Conservation (phyloP, 2,888 invertebrate genomes). For the Apamea crenata region DNA sequence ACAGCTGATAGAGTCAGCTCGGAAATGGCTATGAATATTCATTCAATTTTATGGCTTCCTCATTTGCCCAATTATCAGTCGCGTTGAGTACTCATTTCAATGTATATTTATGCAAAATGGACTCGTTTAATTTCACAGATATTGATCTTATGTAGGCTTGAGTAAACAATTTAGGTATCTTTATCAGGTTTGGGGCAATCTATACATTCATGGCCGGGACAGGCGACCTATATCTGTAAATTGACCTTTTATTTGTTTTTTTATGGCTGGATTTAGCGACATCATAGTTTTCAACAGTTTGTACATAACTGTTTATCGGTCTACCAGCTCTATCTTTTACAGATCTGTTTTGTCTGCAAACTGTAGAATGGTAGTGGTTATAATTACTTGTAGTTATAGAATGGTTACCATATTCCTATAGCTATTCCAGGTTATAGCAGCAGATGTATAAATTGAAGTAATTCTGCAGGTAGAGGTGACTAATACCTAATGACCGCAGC, state of each 20-base stretch:
- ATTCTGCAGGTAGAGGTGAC: slow-evolving; percentile 52
- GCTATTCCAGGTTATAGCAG: slow-evolving; percentile 35
- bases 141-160: slow-evolving; percentile 40
- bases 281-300: background rate
- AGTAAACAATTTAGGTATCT: slow-evolving; percentile 36
- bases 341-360: background rate
- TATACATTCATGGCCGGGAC: background rate
- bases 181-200: background rate
- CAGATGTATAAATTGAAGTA: slow-evolving; percentile 47
- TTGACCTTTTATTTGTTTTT: background rate
- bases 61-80: slow-evolving; percentile 72
- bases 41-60: slow-evolving; percentile 71
- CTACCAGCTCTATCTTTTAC: background rate
- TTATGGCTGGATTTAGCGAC: background rate
- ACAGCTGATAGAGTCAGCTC: slow-evolving; percentile 32
- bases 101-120: slow-evolving; percentile 61
- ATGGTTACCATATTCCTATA: slow-evolving; percentile 30
- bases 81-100: slow-evolving; percentile 52
- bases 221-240: background rate
- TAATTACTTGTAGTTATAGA: slow-evolving; percentile 40
- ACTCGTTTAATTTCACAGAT: slow-evolving; percentile 40
- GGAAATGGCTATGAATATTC: slow-evolving; percentile 64
- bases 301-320: background rate
- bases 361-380: background rate
- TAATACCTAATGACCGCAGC: slow-evolving; percentile 35